Percentiles rank a stretch among this genome's conserved stretches.
These are phyloP conservation scores for Drosophila rellima DNA, from an alignment of 2,888 invertebrate species.

Conservation along the genomic window DNA sequence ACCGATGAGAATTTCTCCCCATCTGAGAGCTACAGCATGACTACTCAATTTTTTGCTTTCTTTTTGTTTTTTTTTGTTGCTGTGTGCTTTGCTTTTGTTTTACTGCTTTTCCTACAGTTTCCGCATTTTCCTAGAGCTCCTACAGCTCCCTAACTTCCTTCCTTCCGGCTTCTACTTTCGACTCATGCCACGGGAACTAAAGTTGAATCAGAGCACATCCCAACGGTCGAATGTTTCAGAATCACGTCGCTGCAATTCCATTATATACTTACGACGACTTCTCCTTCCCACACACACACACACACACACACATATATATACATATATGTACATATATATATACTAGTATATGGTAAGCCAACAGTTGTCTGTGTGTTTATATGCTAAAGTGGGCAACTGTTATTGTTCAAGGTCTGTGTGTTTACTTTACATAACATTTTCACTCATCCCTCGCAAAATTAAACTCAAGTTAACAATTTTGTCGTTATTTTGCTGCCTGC, in stretches of 20 bases:
- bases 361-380: constrained; percentile 24
- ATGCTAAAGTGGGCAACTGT: constrained; percentile 20
- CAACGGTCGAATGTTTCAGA: constrained; percentile 85
- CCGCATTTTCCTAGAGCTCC: constrained; percentile 23
- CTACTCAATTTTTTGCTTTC: constrained; percentile 70
- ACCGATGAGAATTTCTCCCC: constrained; percentile 21
- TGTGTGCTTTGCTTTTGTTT: constrained; percentile 14
- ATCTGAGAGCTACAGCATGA: constrained; percentile 63
- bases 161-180: constrained; percentile 17
- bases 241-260: constrained; percentile 85
- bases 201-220: constrained; percentile 85
- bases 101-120: constrained; percentile 33
- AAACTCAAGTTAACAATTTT: constrained; percentile 69
- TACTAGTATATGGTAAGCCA: constrained; percentile 29
- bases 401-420: constrained; percentile 38
- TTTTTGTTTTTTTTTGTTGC: background rate
- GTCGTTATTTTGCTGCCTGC: constrained; percentile 67
- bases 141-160: background rate
- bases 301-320: background rate
- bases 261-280: constrained; percentile 78
- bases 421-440: constrained; percentile 58
- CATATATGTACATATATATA: constrained; percentile 16
- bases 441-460: constrained; percentile 40
- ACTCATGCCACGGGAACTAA: constrained; percentile 70
- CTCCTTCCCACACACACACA: background rate